Percentiles rank a stretch among this genome's conserved stretches.
Evolutionary conservation across 2,797 vertebrate species (phyloP).

Genomic region (Crenuchus spilurus): DNA sequence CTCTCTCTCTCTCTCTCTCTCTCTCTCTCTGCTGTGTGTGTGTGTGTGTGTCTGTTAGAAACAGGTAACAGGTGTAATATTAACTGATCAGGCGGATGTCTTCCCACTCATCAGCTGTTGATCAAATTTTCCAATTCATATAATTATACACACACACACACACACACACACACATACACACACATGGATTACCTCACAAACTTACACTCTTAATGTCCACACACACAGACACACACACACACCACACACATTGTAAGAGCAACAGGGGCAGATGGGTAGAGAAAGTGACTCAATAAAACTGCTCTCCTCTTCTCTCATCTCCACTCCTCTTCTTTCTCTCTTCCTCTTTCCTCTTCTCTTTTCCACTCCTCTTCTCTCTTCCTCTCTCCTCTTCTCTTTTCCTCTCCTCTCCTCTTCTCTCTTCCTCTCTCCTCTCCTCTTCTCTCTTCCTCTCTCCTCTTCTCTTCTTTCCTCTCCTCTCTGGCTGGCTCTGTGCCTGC

Average conservation of each 20-base stretch:
- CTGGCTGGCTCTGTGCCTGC: slow-evolving; percentile 74
- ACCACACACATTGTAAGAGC: slow-evolving; percentile 46
- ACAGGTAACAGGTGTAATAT: slow-evolving; percentile 61
- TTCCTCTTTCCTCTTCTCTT: too few species aligned
- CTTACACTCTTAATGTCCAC: background rate
- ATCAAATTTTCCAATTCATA: slow-evolving; percentile 28
- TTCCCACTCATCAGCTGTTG: slow-evolving; percentile 55
- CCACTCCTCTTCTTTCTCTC: too few species aligned
- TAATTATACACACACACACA: background rate
- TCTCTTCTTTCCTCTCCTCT: too few species aligned
- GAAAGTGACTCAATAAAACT: slow-evolving; percentile 73
- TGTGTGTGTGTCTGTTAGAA: slow-evolving; percentile 48
- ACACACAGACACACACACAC: background rate
- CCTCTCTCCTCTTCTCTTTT: too few species aligned
- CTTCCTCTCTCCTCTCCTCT: too few species aligned
- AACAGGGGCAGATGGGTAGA: slow-evolving; percentile 75
- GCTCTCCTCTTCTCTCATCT: too few species aligned
- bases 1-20: background rate
- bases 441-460: too few species aligned
- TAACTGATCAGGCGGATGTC: slow-evolving; percentile 62
- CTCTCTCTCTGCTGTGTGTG: background rate
- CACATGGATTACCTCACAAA: background rate
- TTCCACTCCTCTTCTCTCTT: too few species aligned
- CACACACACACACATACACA: background rate
- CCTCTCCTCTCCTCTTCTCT: too few species aligned